A percentile compares a stretch with the other conserved stretches of the same genome.
Conservation (phyloP, 2,888 invertebrate species). For the Spatulosminthurus flaviceps region DNA sequence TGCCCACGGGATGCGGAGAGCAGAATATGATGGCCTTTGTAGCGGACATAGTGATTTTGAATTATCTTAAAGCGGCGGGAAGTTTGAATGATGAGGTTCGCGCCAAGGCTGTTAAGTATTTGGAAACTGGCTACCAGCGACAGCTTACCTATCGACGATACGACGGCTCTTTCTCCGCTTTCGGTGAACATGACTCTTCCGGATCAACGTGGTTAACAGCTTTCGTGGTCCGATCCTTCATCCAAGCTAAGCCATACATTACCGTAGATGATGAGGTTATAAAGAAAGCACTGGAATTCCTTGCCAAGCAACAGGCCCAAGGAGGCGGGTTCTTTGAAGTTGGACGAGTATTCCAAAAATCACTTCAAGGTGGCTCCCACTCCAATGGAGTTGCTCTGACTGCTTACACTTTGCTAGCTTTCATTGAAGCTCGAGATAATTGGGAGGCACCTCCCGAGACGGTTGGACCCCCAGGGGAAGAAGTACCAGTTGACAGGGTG, state of each 20-base stretch:
- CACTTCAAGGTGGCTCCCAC: conserved; percentile 74
- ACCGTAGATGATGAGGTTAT: conserved; percentile 76
- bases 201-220: conserved; percentile 89
- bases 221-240: conserved; percentile 81
- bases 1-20: conserved; percentile 52
- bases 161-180: conserved; percentile 91
- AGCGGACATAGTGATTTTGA: conserved; percentile 48
- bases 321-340: conserved; percentile 79
- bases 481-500: neutral
- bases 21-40: conserved; percentile 53
- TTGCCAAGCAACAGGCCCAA: conserved; percentile 77
- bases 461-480: neutral
- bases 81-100: conserved; percentile 10
- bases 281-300: conserved; percentile 77
- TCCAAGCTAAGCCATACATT: conserved; percentile 76
- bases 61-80: conserved; percentile 47
- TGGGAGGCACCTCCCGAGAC: neutral
- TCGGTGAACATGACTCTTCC: conserved; percentile 74
- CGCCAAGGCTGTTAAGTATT: conserved; percentile 65
- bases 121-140: conserved; percentile 89
- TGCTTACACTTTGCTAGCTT: conserved; percentile 44
- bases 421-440: conserved; percentile 39
- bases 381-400: conserved; percentile 46
- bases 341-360: conserved; percentile 69
- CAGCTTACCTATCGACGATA: conserved; percentile 83